A percentile compares a stretch with the other conserved stretches of the same genome.
These are phyloP conservation scores for Mechanitis mazaeus DNA, from an alignment of 2,888 invertebrate genomes.

Conservation along the genomic window DNA sequence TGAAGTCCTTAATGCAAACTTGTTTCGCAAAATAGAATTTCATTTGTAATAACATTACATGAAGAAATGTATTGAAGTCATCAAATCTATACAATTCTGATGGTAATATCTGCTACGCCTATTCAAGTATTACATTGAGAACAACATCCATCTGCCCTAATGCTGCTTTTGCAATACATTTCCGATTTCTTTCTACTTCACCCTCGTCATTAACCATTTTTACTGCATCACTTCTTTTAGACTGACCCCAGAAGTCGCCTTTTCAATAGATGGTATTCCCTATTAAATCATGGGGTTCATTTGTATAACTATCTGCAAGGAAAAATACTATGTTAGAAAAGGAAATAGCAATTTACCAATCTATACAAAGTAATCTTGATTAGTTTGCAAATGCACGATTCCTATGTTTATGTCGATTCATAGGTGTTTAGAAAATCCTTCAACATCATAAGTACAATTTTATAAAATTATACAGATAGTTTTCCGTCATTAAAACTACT, in stretches of 20 bases:
- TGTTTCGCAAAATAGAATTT: not conserved
- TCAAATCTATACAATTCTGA: constrained; percentile 27
- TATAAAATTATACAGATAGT: too few relatives aligned
- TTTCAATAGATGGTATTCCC: constrained; percentile 46
- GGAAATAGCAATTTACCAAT: constrained; percentile 50
- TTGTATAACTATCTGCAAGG: constrained; percentile 41
- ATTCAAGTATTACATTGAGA: constrained; percentile 31
- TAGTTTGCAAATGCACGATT: not conserved
- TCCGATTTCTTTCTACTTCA: constrained; percentile 41
- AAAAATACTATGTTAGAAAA: constrained; percentile 36
- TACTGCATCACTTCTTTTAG: constrained; percentile 41
- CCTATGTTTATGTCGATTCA: too few relatives aligned
- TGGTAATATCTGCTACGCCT: constrained; percentile 29
- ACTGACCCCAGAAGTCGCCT: constrained; percentile 42
- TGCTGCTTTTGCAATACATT: constrained; percentile 38
- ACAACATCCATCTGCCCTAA: constrained; percentile 27
- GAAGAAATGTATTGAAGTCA: constrained; percentile 14
- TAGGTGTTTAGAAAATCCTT: too few relatives aligned
- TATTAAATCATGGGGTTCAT: constrained; percentile 47
- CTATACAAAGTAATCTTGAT: constrained; percentile 20
- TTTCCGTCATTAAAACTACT: too few relatives aligned
- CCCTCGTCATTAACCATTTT: constrained; percentile 43
- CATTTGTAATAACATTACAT: constrained; percentile 4
- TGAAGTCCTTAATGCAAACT: too few relatives aligned
- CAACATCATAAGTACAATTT: too few relatives aligned